Evolutionary conservation across 2,888 invertebrate species (phyloP), one percentile per base, ranked within the genome.

Genomic region (Drosophila atroscutellata): DNA sequence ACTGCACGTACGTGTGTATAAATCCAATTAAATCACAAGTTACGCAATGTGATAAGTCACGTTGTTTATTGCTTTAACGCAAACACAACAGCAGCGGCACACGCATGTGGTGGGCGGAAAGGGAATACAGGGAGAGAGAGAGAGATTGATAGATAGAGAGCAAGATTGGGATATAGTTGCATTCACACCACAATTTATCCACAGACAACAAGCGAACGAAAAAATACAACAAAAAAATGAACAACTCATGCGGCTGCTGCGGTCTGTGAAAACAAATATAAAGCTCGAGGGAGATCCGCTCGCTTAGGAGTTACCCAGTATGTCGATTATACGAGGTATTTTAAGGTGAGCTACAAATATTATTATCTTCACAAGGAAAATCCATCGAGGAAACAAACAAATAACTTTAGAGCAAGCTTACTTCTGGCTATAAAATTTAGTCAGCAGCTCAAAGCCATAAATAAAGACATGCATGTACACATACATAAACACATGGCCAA

Each of bases 11-110:
- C 54, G 72, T 74, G 64, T 69, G 75, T 72, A 86, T 87, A 87
- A 89, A 88, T 90, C 85, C 89, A 88, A 88, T 88, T 88, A 90
- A 90, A 90, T 88, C 89, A 82, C 87, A 86, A 89, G 80, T 90
- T 89, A 77, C 89, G 89, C 87, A 86, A 82, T 79, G 89, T 90
- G 86, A 90, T 90, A 90, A 86, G 89, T 90, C 90, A 90, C 89
- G 89, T 90, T 89, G 88, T 83, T 86, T 89, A 88, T 90, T 90
- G 90, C 80, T 81, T 79, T 61, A 76, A 72, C 72, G 68, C 61
- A 70, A 68, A 73, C 66, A 58, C 45, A 49, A 13, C 52, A 20
- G 20, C 20, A 45, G 20, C 45, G 59, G 47, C 58, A 51, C 50
- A 37, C 20, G 45, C 45, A 30, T 37, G 57, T 28, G 18, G 56